Percentiles rank a stretch among this genome's conserved stretches.
These are phyloP conservation scores for Aphelenchoides bicaudatus DNA, from an alignment of 2,888 invertebrate genomes.

Conservation along the genomic window DNA sequence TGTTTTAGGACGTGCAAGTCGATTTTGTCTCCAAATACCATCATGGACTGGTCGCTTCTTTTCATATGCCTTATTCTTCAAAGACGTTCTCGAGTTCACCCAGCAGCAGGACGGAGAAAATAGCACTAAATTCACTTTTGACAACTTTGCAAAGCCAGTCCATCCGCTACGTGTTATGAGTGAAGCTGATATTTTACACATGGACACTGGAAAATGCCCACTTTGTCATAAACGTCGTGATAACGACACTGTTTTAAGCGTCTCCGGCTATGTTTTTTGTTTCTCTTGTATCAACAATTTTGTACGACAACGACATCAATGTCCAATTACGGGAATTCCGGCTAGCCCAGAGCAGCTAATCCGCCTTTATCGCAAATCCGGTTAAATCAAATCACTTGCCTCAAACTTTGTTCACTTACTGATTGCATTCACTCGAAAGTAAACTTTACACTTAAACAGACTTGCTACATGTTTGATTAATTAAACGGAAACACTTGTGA, in stretches of 20 bases:
- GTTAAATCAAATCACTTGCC: slow-evolving; percentile 3
- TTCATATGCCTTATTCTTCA: slow-evolving; percentile 53
- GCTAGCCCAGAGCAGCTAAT: slow-evolving; percentile 45
- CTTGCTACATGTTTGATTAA: too few relatives aligned
- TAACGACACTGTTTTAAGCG: slow-evolving; percentile 56
- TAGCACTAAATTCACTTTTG: slow-evolving; percentile 2
- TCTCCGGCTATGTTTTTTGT: slow-evolving; percentile 60
- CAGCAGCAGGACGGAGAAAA: slow-evolving; percentile 14
- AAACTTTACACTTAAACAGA: too few relatives aligned
- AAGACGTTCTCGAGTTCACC: slow-evolving; percentile 21
- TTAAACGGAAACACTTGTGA: too few relatives aligned
- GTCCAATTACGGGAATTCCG: slow-evolving; percentile 56
- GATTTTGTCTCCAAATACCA: slow-evolving; percentile 47
- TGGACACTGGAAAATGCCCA: slow-evolving; percentile 58
- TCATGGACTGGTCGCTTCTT: slow-evolving; percentile 50
- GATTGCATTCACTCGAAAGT: too few relatives aligned
- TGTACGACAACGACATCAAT: slow-evolving; percentile 42
- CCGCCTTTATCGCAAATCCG: slow-evolving; percentile 37
- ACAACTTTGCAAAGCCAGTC: slow-evolving; percentile 7
- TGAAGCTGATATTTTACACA: slow-evolving; percentile 43
- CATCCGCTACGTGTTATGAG: slow-evolving; percentile 23
- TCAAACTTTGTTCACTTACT: background rate
- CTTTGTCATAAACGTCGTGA: slow-evolving; percentile 47
- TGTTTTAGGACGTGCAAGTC: slow-evolving; percentile 49
- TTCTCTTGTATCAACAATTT: slow-evolving; percentile 56